Conservation (phyloP, 1,140 invertebrate genomes). For the Meloidogyne floridensis region DNA sequence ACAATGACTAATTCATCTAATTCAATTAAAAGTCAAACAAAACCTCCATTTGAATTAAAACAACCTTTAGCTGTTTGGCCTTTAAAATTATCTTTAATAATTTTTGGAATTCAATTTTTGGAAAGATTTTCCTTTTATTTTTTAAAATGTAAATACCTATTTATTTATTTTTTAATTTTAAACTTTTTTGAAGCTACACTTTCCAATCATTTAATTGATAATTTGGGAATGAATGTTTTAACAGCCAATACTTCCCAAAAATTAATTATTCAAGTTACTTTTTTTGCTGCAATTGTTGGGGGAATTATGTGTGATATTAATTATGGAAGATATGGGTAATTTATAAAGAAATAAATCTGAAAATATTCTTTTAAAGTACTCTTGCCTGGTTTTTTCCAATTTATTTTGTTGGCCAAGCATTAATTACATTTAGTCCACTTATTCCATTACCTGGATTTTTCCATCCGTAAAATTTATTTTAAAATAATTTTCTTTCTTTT, state of each 20-base stretch:
- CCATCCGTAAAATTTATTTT: constrained; percentile 23
- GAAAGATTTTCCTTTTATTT: constrained; percentile 7
- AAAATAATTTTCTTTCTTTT: neutral
- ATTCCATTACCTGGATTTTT: constrained; percentile 15
- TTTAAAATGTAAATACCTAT: neutral
- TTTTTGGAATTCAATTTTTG: constrained; percentile 17
- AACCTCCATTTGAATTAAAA: neutral
- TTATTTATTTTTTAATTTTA: constrained; percentile 4
- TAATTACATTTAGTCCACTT: constrained; percentile 19
- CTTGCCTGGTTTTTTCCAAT: constrained; percentile 20
- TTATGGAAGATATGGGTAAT: constrained; percentile 23
- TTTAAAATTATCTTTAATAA: neutral
- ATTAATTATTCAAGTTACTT: constrained; percentile 2
- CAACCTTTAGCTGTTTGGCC: neutral
- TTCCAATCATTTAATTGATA: neutral
- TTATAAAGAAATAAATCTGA: neutral
- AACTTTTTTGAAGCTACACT: neutral
- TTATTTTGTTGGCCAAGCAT: constrained; percentile 24
- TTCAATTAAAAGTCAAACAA: neutral
- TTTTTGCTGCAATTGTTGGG: constrained; percentile 24
- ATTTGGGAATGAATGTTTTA: constrained; percentile 5
- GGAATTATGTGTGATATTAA: constrained; percentile 20
- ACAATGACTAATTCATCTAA: neutral
- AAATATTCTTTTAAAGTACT: neutral
- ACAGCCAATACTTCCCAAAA: constrained; percentile 1